Evolutionary conservation across 2,797 vertebrate species (phyloP).

Genomic region (Sebastes diploproa): DNA sequence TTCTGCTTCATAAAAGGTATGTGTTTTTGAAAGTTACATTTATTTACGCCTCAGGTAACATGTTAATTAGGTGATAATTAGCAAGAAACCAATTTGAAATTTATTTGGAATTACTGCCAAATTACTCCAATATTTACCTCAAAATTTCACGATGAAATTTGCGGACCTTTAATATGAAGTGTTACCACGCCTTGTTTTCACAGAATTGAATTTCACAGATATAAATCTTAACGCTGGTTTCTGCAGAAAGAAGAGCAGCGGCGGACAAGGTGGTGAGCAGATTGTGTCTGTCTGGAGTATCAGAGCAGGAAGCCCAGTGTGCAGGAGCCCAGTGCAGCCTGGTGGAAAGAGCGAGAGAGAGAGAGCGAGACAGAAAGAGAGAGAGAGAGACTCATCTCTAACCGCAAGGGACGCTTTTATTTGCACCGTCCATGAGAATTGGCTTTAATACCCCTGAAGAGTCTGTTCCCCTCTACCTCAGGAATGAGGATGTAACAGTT

Average conservation of each 20-base stretch:
- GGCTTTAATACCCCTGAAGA: constrained; percentile 26
- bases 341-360: constrained; percentile 17
- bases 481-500: constrained; percentile 49
- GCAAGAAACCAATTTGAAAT: no score
- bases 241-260: constrained; percentile 19
- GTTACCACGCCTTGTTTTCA: not conserved
- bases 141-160: no score
- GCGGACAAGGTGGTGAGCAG: constrained; percentile 57
- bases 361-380: not conserved
- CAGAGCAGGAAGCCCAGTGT: constrained; percentile 58
- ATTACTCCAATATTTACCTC: no score
- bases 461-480: constrained; percentile 44
- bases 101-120: no score
- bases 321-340: constrained; percentile 56
- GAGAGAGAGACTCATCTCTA: constrained; percentile 26
- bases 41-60: no score
- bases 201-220: constrained; percentile 36
- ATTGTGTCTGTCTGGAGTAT: constrained; percentile 68
- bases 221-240: constrained; percentile 23
- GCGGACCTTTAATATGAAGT: no score
- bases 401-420: constrained; percentile 29
- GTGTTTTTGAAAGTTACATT: not conserved
- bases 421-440: constrained; percentile 44
- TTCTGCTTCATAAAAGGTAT: not conserved
- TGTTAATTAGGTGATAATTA: no score